Evolutionary conservation across 2,113 vertebrate species (phyloP), one percentile per base, ranked within the genome.

Genomic region (Indicator indicator): DNA sequence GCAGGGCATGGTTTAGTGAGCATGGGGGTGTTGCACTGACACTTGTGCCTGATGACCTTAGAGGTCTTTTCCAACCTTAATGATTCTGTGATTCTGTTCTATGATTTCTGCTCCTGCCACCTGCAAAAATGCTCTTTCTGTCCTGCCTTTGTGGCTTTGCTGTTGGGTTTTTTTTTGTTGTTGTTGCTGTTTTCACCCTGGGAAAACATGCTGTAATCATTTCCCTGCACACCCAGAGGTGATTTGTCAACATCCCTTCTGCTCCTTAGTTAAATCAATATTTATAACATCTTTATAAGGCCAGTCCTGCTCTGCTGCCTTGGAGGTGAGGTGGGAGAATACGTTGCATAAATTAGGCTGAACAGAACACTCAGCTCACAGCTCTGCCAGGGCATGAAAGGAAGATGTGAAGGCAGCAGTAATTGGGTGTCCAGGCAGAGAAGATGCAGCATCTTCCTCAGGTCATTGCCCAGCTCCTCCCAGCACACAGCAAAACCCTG

Each of bases 221-320:
- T 91, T 67, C 81, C 62, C 77, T 42, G 74, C 30, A 12, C 54
- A 27, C 60, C 30, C 73, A 48, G 65, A 46, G 69, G 84, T 40
- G 74, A 81, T 95, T 81, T 95, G 74, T 94, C 81, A 80, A 70
- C 80, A 76, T n/a, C 89, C 65, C 84, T 24, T 0, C 30, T 59
- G 76, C 77, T 94, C 56, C 65, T 55, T 50, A 27, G 18, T 68
- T 55, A 55, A 89, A 84, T 78, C 78, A 82, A 46, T 93, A 81
- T 93, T 95, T 93, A 78, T 82, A 46, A 94, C 59, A 78, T 81
- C 88, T 94, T 81, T 33, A 77, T 89, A 36, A 69, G 33, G 46
- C 81, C 0, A 0, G 73, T 83, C 36, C 36, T 0, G 6, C 89
- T 93, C 77, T 18, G 28, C 69, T 74, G 92, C 8, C 23, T n/a